A percentile compares a stretch with the other conserved stretches of the same genome.
Evolutionary conservation across 2,113 vertebrate genomes (phyloP).

Genomic region (Tinamus guttatus): DNA sequence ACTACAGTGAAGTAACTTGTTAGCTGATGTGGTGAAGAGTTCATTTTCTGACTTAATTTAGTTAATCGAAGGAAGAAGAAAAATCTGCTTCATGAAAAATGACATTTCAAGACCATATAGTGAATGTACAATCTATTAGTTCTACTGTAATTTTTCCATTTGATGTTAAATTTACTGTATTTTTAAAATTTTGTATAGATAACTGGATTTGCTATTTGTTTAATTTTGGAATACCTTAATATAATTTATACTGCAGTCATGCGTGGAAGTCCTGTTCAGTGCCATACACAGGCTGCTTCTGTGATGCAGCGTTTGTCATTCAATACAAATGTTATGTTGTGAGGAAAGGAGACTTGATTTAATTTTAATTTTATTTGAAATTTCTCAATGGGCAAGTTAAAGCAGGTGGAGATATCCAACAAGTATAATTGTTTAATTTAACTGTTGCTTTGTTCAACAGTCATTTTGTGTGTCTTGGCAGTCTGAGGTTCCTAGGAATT

Average conservation of each 20-base stretch:
- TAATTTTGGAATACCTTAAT: background rate
- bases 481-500: background rate
- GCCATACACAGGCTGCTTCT: background rate
- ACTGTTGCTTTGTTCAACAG: too few species aligned
- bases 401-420: background rate
- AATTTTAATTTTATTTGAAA: background rate
- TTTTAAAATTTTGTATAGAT: background rate
- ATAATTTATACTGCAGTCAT: background rate
- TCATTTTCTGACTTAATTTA: background rate
- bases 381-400: background rate
- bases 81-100: background rate
- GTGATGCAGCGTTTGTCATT: background rate
- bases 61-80: background rate
- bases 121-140: background rate
- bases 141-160: background rate
- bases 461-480: background rate
- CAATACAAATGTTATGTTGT: background rate
- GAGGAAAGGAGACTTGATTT: background rate
- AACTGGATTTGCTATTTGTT: background rate
- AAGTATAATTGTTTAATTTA: too few species aligned
- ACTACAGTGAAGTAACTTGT: background rate
- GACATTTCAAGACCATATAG: background rate
- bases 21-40: background rate
- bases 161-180: background rate
- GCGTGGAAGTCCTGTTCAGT: background rate